Evolutionary conservation across 2,113 vertebrate genomes (phyloP).

Genomic region (Rissa tridactyla): DNA sequence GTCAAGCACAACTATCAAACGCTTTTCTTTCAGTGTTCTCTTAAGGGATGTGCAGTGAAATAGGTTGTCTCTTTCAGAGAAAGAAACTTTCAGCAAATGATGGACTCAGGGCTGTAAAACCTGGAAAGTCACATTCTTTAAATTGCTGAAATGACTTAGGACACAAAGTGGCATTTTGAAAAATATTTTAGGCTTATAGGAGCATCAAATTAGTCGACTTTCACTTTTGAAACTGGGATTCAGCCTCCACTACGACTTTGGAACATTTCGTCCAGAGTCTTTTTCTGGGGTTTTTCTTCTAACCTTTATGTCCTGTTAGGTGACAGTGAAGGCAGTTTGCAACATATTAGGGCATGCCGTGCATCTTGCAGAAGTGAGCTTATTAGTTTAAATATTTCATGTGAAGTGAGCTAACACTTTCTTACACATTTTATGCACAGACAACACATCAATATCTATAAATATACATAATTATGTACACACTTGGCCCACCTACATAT

Average conservation of each 20-base stretch:
- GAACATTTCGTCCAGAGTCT: neutral
- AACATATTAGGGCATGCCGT: neutral
- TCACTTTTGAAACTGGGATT: neutral
- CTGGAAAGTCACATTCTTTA: slow-evolving; percentile 39
- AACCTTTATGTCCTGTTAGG: neutral
- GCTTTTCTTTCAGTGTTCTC: neutral
- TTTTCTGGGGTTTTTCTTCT: neutral
- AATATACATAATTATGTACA: neutral
- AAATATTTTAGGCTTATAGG: neutral
- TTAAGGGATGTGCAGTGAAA: neutral
- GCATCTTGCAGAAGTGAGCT: neutral
- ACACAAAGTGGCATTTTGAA: neutral
- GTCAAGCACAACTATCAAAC: neutral
- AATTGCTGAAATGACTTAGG: neutral
- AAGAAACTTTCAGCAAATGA: slow-evolving; percentile 3
- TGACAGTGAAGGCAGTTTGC: neutral
- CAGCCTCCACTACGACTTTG: neutral
- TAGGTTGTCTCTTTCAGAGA: neutral
- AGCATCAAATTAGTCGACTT: neutral
- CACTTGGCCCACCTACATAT: accelerated
- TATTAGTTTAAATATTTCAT: neutral
- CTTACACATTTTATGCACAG: neutral
- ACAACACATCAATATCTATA: neutral
- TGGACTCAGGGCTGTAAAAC: neutral
- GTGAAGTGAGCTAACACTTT: neutral